Evolutionary conservation across 2,797 vertebrate genomes (phyloP).

Genomic region (Protosalanx chinensis): DNA sequence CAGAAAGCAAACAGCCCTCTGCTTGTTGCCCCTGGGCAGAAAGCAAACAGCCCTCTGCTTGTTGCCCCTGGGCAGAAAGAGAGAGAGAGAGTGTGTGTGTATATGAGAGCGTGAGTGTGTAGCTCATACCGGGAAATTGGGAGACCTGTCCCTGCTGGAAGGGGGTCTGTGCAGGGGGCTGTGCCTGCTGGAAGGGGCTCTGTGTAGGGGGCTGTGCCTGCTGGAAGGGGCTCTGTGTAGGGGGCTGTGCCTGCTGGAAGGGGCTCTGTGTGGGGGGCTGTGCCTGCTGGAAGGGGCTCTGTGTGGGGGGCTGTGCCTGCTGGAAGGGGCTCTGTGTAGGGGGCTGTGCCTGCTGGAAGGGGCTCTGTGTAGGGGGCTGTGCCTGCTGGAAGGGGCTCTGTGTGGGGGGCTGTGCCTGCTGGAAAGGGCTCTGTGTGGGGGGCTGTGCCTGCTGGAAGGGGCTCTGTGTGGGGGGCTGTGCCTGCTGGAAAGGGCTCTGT

Average conservation of each 20-base stretch:
- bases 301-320: conserved; percentile 69
- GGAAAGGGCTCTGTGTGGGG: conserved; percentile 95
- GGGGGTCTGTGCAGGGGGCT: too few relatives aligned
- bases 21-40: too few relatives aligned
- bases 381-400: conserved; percentile 82
- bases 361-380: too few relatives aligned
- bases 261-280: too few relatives aligned
- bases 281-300: conserved; percentile 79
- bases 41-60: too few relatives aligned
- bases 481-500: conserved; percentile 73
- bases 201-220: conserved; percentile 73
- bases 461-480: conserved; percentile 22
- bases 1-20: too few relatives aligned
- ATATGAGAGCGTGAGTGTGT: not conserved
- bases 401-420: conserved; percentile 69
- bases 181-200: conserved; percentile 77
- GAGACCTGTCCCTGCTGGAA: conserved; percentile 83
- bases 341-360: conserved; percentile 75
- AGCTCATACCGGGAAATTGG: conserved; percentile 82
- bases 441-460: conserved; percentile 82
- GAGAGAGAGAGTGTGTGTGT: too few relatives aligned
- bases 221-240: conserved; percentile 51
- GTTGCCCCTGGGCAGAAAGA: too few relatives aligned
- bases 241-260: conserved; percentile 75
- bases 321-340: conserved; percentile 52